Base-by-base conservation (phyloP, 2,888 invertebrate genomes). In the Thelaira solivaga region DNA sequence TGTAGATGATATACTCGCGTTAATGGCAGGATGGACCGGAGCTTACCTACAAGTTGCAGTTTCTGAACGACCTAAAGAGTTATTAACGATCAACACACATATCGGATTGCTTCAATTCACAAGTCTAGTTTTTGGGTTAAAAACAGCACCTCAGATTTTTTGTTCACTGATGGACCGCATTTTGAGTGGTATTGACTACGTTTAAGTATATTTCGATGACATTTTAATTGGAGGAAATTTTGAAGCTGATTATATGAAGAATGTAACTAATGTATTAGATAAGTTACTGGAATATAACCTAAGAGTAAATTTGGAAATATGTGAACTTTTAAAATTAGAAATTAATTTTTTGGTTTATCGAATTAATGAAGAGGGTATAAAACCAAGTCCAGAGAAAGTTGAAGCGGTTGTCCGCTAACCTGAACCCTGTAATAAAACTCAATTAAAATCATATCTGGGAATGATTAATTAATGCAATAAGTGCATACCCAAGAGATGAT, bases 1-100 rank as follows among this genome's bases (percentile, higher is more conserved):
- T 36, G 64, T 77, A 26, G 74, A 77, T 64, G 75, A 78, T 36
- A 69, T 80, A 39, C 45, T 71, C 8, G 43, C 61, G 4, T 74
- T 76, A 7, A 62, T 86, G 29, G 67, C 68, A 29, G 80, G 81
- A 29, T 82, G 82, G 31, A 72, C 45, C 2, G 67, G 72, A 2
- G 64, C 73, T 0, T 69, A 74, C 47, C 51, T 71, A 18, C 74
- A 76, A 22, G 76, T 71, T n/a, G 51, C 51, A 26, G 43, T 43
- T 22, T 45, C 22, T 11, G 45, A 45, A 22, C 45, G 45, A 4
- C 22, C 67, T 2, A 47, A 31, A 10, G 68, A 75, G 74, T 61
- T 73, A 71, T 31, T 82, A 72, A 45, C 47, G 0, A 13, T 53
- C 10, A 34, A 34, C 7, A 53, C 53, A 20, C 34, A 53, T 20